Evolutionary conservation across 2,888 invertebrate species (phyloP), one percentile per base, ranked within the genome.

Genomic region (Emesis castigata): DNA sequence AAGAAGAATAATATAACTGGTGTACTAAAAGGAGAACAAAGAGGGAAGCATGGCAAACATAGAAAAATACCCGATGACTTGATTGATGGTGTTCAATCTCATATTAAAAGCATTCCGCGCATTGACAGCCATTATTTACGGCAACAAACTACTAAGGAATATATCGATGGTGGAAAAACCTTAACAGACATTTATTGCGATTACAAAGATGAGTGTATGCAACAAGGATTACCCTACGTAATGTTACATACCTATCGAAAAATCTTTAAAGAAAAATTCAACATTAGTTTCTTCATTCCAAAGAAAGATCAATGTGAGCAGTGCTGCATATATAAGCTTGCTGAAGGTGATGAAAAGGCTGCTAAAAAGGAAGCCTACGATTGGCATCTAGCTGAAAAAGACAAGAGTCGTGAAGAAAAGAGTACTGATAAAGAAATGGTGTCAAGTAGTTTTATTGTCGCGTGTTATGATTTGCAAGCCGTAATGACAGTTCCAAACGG

Each of bases 251-350:
- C 22, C 20, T 65, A 48, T 34, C 20, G 65, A 44, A 16, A 48
- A 53, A 8, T 56, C 56, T 18, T 26, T 73, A 53, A 39, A 14
- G 56, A 16, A 29, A 29, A 75, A 70, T 75, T 75, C 39, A 75
- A 71, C 39, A 75, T 70, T 22, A 53, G 65, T n/a, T 75, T 75
- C 26, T 70, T 70, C 20, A 18, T 53, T 5, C 75, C 64, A 70
- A 66, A 68, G 56, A 74, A 75, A 69, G 79, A 79, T 48, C 26
- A 31, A 34, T 74, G 79, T 74, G 71, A 79, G 18, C 16, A 34
- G n/a, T 75, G 69, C 64, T 53, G 64, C 29, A 34, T 18, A 14
- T 75, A 26, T 26, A 26, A 26, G 26, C 26, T 69, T 64, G 68
- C 68, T 56, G 61, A 34, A 26, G 34, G 11, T 22, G n/a, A 58